These are phyloP conservation scores for Icerya purchasi DNA, from an alignment of 2,888 invertebrate species.

Conservation along the genomic window DNA sequence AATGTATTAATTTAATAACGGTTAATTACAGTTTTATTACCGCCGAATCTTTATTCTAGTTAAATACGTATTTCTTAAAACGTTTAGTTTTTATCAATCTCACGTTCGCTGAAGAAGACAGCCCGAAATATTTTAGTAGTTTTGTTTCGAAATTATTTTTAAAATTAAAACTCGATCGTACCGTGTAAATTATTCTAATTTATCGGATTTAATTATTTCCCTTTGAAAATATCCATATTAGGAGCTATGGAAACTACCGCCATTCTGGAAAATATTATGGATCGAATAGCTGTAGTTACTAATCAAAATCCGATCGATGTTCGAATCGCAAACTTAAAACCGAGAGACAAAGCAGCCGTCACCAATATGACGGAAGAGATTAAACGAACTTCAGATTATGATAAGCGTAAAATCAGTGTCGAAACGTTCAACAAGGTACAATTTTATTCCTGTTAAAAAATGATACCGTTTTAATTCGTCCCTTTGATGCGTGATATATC, in stretches of 20 bases:
- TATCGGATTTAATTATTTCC: background rate
- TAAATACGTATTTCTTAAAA: too few species aligned
- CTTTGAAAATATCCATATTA: constrained; percentile 20
- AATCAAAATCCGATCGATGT: constrained; percentile 37
- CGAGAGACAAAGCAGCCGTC: constrained; percentile 29
- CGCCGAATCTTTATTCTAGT: too few species aligned
- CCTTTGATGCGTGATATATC: too few species aligned
- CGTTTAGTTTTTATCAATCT: too few species aligned
- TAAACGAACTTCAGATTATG: background rate
- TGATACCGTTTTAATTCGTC: too few species aligned
- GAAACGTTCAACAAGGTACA: constrained; percentile 35
- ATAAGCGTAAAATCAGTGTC: constrained; percentile 20
- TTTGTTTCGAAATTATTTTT: too few species aligned
- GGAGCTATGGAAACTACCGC: constrained; percentile 42
- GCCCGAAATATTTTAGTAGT: too few species aligned
- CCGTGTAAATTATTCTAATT: background rate
- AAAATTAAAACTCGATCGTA: background rate
- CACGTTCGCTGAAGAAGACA: too few species aligned
- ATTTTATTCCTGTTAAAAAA: too few species aligned
- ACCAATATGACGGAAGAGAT: constrained; percentile 14
- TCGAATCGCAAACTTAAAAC: constrained; percentile 33
- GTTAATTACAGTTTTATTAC: too few species aligned
- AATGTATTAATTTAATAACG: too few species aligned
- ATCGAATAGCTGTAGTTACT: constrained; percentile 35
- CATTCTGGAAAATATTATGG: constrained; percentile 41